A percentile compares a stretch with the other conserved stretches of the same genome.
Conservation (phyloP, 1,140 invertebrate genomes). For the Hylaeus volcanicus region DNA sequence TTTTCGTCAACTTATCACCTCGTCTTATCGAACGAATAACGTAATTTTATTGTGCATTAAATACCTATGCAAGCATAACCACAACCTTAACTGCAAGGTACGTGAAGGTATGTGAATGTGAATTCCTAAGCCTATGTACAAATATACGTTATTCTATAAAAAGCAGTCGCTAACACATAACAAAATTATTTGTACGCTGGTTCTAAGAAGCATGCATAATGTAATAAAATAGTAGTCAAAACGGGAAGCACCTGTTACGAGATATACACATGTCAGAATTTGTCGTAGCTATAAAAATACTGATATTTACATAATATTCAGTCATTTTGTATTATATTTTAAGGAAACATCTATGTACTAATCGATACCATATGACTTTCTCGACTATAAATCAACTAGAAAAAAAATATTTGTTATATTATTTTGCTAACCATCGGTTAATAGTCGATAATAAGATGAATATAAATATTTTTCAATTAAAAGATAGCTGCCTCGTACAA, state of each 20-base stretch:
- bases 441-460: neutral
- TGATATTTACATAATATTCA: constrained; percentile 33
- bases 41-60: constrained; percentile 27
- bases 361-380: constrained; percentile 1
- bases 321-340: neutral
- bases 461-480: constrained; percentile 32
- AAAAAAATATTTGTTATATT: constrained; percentile 1
- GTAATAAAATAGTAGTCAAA: constrained; percentile 28
- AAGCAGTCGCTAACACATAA: constrained; percentile 28
- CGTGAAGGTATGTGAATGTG: constrained; percentile 19
- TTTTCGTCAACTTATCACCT: constrained; percentile 15
- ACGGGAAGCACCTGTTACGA: constrained; percentile 30
- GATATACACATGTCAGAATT: constrained; percentile 39
- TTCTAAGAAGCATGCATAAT: constrained; percentile 42
- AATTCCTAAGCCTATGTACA: constrained; percentile 37
- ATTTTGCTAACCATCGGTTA: constrained; percentile 4
- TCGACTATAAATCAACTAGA: neutral
- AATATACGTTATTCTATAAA: constrained; percentile 29
- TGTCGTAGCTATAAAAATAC: constrained; percentile 35
- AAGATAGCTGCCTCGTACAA: constrained; percentile 28
- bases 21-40: neutral
- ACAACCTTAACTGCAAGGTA: constrained; percentile 43
- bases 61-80: constrained; percentile 43
- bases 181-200: constrained; percentile 23
- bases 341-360: neutral